Percentiles rank a stretch among this genome's conserved stretches.
Evolutionary conservation across 1,140 invertebrate species (phyloP).

Genomic region (Drosophila cardini): DNA sequence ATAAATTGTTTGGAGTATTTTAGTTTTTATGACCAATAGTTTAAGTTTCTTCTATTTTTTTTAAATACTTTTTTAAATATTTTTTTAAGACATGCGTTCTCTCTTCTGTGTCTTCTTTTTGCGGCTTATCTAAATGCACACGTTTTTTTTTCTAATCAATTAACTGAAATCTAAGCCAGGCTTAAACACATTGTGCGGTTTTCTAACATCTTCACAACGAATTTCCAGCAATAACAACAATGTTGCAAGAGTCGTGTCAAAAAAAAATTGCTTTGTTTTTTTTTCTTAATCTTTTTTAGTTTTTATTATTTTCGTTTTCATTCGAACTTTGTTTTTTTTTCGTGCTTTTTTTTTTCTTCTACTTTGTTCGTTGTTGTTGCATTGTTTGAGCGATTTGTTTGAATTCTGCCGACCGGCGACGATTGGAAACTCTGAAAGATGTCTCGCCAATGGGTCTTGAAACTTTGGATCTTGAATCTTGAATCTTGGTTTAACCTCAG

Average conservation of each 20-base stretch:
- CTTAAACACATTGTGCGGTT: slow-evolving; percentile 52
- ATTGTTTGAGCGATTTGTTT: slow-evolving; percentile 82
- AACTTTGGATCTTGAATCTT: slow-evolving; percentile 37
- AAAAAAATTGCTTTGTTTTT: slow-evolving; percentile 64
- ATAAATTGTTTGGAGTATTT: too few relatives aligned
- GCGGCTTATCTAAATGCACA: slow-evolving; percentile 35
- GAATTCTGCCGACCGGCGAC: slow-evolving; percentile 69
- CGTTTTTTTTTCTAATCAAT: slow-evolving; percentile 66
- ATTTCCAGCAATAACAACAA: slow-evolving; percentile 38
- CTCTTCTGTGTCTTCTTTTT: slow-evolving; percentile 15
- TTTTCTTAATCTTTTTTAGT: slow-evolving; percentile 19
- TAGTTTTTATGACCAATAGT: too few relatives aligned
- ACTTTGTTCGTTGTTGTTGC: slow-evolving; percentile 56
- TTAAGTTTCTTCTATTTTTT: too few relatives aligned
- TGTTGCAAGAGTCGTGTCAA: slow-evolving; percentile 72
- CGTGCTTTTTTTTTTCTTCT: slow-evolving; percentile 29
- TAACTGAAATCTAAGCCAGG: slow-evolving; percentile 66
- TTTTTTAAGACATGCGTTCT: background rate
- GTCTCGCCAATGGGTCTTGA: slow-evolving; percentile 52
- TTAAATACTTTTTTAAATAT: too few relatives aligned
- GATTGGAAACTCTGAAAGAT: slow-evolving; percentile 70
- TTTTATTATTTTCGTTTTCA: slow-evolving; percentile 37
- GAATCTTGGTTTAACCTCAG: background rate
- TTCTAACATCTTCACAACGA: slow-evolving; percentile 56
- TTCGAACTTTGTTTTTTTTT: slow-evolving; percentile 26